phyloP scores from a whole-genome alignment of 1,140 invertebrate species.

The Magallana ariakensis region DNA sequence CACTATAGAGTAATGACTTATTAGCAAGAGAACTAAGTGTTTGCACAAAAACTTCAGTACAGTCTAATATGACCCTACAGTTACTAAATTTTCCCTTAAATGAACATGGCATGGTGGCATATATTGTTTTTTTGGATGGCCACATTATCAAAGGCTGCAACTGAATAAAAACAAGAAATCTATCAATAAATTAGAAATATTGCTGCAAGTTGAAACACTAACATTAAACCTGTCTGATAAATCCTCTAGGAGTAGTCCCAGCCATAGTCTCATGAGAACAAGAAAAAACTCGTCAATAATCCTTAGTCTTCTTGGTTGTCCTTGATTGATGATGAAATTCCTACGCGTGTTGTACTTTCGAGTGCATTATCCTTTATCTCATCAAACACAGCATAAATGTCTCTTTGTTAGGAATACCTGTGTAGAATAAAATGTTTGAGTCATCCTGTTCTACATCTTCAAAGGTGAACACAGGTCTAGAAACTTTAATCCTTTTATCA shows the following conservation, averaged over 20 bases:
- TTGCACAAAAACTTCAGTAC: not conserved
- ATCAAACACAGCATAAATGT: constrained; percentile 55
- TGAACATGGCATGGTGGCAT: not conserved
- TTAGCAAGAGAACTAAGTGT: not conserved
- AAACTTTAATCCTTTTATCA: not conserved
- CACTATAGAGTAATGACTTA: constrained; percentile 9
- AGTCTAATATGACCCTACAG: constrained; percentile 55
- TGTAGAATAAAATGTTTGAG: constrained; percentile 54
- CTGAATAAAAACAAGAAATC: not conserved
- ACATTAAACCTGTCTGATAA: too few relatives aligned
- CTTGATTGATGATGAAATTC: too few relatives aligned
- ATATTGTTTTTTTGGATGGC: not conserved
- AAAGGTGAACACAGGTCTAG: constrained; percentile 49
- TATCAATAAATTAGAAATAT: too few relatives aligned
- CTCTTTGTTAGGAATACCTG: constrained; percentile 52
- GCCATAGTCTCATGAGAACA: too few relatives aligned
- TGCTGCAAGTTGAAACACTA: too few relatives aligned
- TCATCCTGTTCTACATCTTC: constrained; percentile 51
- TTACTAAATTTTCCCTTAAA: constrained; percentile 54
- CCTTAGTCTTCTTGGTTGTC: too few relatives aligned
- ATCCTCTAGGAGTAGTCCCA: too few relatives aligned
- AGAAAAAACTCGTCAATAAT: too few relatives aligned
- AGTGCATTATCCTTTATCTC: constrained; percentile 43
- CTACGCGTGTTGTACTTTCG: too few relatives aligned
- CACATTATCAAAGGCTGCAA: not conserved